Conservation (phyloP, 1,140 invertebrate species). For the Pseudomyrmex sp. region DNA sequence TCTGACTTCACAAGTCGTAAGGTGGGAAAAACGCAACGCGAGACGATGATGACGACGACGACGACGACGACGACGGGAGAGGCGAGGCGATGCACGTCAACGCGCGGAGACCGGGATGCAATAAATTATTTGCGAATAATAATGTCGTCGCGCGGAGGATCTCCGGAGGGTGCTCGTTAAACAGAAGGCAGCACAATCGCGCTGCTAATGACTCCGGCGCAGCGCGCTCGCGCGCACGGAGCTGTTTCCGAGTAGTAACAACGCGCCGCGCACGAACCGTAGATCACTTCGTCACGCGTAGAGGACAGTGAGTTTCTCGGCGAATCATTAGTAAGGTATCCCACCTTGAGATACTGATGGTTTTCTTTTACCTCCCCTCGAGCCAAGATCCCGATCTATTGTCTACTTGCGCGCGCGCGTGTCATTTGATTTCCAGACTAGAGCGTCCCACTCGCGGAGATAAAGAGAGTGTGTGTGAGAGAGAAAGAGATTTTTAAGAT, state of each 20-base stretch:
- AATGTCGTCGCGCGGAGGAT: slow-evolving; percentile 45
- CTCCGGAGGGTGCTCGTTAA: slow-evolving; percentile 65
- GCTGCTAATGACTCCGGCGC: slow-evolving; percentile 63
- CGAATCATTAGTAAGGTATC: slow-evolving; percentile 69
- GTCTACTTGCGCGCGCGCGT: slow-evolving; percentile 16
- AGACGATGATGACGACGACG: too few relatives aligned
- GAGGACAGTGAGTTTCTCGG: slow-evolving; percentile 46
- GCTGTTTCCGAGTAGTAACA: slow-evolving; percentile 67
- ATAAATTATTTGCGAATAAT: slow-evolving; percentile 70
- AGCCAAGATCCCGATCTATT: slow-evolving; percentile 28
- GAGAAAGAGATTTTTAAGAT: background rate
- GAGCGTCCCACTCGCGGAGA: background rate
- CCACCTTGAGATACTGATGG: slow-evolving; percentile 42
- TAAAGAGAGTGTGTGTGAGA: background rate
- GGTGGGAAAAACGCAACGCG: slow-evolving; percentile 10
- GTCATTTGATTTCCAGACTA: slow-evolving; percentile 21
- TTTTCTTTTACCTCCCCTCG: slow-evolving; percentile 44
- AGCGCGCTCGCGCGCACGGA: background rate
- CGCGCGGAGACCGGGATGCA: slow-evolving; percentile 22
- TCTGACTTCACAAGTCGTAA: slow-evolving; percentile 7
- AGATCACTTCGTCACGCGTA: slow-evolving; percentile 65
- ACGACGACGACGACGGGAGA: too few relatives aligned
- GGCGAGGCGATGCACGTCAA: slow-evolving; percentile 3
- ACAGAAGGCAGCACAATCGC: slow-evolving; percentile 62
- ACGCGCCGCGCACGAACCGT: slow-evolving; percentile 28